Evolutionary conservation across 1,140 invertebrate species (phyloP).

Genomic region (Bombus superbus): DNA sequence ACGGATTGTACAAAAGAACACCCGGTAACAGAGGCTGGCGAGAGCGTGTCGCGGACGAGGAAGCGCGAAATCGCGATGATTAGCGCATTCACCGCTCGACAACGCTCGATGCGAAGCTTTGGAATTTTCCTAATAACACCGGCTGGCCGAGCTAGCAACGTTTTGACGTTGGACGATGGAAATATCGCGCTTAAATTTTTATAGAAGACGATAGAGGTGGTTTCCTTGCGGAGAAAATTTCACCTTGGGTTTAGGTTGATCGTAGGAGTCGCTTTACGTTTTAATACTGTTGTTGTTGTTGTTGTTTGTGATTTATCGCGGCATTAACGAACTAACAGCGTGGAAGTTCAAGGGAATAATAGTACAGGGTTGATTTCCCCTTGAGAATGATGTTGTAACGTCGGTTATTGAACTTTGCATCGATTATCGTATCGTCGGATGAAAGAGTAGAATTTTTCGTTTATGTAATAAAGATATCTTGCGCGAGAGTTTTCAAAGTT

Average conservation of each 20-base stretch:
- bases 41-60: slow-evolving; percentile 9
- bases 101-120: neutral
- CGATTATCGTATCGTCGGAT: neutral
- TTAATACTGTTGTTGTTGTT: slow-evolving; percentile 6
- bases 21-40: neutral
- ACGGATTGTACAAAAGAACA: slow-evolving; percentile 52
- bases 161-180: neutral
- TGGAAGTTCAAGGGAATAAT: slow-evolving; percentile 18
- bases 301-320: neutral
- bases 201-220: rapidly evolving
- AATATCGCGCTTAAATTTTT: neutral
- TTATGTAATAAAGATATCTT: neutral
- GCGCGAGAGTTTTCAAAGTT: neutral
- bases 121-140: neutral
- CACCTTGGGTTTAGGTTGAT: neutral
- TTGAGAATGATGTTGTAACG: neutral
- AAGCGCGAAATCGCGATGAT: slow-evolving; percentile 46
- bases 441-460: neutral
- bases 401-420: slow-evolving; percentile 13
- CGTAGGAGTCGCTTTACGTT: neutral
- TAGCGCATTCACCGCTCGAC: neutral
- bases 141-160: neutral
- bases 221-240: too few species aligned
- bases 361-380: neutral
- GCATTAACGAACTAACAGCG: neutral